These are phyloP conservation scores for Cnemophilus loriae DNA, from an alignment of 2,113 vertebrate species.

Conservation along the genomic window DNA sequence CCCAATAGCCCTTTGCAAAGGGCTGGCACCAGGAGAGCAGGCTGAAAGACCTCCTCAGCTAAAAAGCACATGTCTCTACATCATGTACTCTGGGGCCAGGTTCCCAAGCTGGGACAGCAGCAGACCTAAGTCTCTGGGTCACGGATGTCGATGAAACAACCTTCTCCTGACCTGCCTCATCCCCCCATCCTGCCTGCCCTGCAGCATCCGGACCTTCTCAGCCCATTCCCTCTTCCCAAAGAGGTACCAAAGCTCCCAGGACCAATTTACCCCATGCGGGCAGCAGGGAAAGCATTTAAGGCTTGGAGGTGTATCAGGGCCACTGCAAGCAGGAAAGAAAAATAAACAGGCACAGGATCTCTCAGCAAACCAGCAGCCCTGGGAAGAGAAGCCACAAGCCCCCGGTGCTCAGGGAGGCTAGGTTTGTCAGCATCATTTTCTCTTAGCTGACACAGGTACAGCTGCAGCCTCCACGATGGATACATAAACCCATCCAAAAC, in stretches of 20 bases:
- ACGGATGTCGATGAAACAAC: accelerated
- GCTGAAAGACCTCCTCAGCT: not conserved
- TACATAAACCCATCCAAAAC: not conserved
- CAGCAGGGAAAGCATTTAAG: conserved; percentile 38
- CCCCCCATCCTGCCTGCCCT: not conserved
- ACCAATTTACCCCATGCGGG: not conserved
- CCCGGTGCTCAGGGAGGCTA: not conserved
- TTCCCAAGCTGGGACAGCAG: not conserved
- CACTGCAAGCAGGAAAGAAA: conserved; percentile 26
- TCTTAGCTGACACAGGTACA: not conserved
- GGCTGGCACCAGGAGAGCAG: not conserved
- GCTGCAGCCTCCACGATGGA: not conserved
- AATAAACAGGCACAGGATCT: conserved; percentile 36
- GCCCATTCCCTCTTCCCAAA: not conserved
- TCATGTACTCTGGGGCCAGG: not conserved
- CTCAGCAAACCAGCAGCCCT: not conserved
- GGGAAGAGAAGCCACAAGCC: not conserved
- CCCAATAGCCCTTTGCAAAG: not conserved
- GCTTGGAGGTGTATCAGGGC: conserved; percentile 27
- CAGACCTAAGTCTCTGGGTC: not conserved
- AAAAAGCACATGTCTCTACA: not conserved
- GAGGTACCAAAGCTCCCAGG: not conserved
- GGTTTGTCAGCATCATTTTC: not conserved
- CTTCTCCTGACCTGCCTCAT: not conserved
- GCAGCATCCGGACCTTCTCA: not conserved